Evolutionary conservation across 2,797 vertebrate genomes (phyloP), one percentile per base, ranked within the genome.

Genomic region (Bryconaethiops microstoma): DNA sequence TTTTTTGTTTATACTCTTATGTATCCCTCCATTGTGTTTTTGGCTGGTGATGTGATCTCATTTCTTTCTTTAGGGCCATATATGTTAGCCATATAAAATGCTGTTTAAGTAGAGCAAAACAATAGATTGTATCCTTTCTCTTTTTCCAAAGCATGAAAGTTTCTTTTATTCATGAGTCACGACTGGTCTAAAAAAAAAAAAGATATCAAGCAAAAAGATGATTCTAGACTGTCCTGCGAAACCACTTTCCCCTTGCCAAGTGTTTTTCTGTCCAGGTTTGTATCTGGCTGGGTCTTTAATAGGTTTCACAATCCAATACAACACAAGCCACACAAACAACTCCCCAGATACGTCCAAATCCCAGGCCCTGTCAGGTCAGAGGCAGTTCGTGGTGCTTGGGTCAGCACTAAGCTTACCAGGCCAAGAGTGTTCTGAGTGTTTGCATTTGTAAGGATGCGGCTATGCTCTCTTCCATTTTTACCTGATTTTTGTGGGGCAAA

Each of bases 251-350:
- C 7, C 40, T 25, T 14, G 14, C 29, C n/a, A 29, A 57, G 16
- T 60, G 40, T 60, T 80, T 57, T 74, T 42, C 70, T 63, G 5
- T 69, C 55, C 8, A 48, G 21, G 19, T 74, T 39, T 21, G 7
- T 48, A 35, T 50, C 13, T 52, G 39, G 13, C n/a, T 71, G 39
- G 39, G 5, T 71, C 52, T 14, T 29, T 60, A 29, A 59, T 40
- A 19, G 40, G 17, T 39, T 63, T 83, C 76, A 78, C 39, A 45
- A 25, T 74, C 73, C 19, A 48, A 62, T 69, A 21, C 50, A 21
- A 35, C 79, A 55, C 80, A 73, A 69, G 72, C 48, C 54, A 68
- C 79, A 78, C 48, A 73, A 77, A 21, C 60, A 75, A 63, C 48
- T 75, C 65, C 5, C 4, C 12, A 72, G 52, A 63, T 62, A 59